These are phyloP conservation scores for Psittacula cyanocephala DNA, from an alignment of 2,113 vertebrate genomes.

Conservation along the genomic window DNA sequence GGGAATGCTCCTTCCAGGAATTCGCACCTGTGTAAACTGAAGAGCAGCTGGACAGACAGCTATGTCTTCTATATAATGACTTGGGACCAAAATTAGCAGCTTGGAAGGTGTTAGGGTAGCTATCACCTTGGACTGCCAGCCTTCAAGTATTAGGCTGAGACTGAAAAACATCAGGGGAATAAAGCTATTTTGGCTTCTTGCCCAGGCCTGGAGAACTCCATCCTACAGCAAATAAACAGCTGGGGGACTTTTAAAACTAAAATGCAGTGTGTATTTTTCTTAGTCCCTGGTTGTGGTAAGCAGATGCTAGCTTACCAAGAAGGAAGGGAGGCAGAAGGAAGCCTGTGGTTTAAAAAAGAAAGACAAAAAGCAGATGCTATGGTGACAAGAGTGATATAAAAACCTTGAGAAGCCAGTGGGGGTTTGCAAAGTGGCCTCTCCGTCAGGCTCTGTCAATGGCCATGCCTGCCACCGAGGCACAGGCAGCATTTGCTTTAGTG, in stretches of 20 bases:
- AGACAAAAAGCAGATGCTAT: too few relatives aligned
- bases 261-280: background rate
- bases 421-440: background rate
- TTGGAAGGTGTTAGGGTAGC: background rate
- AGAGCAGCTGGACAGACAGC: background rate
- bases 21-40: background rate
- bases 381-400: background rate
- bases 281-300: background rate
- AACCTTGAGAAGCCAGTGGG: background rate
- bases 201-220: background rate
- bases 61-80: rapidly evolving
- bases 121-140: background rate
- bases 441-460: rapidly evolving
- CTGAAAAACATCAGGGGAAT: background rate
- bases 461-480: background rate
- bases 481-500: background rate
- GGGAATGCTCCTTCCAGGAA: background rate
- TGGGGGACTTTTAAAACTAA: background rate
- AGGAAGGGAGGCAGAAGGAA: background rate
- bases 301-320: background rate
- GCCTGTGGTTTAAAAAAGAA: background rate
- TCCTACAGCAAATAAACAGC: slow-evolving; percentile 10
- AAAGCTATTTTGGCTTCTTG: background rate
- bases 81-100: background rate
- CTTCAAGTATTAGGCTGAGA: background rate